Evolutionary conservation across 1,140 invertebrate genomes (phyloP), one percentile per base, ranked within the genome.

Genomic region (Cyphomyrmex costatus): DNA sequence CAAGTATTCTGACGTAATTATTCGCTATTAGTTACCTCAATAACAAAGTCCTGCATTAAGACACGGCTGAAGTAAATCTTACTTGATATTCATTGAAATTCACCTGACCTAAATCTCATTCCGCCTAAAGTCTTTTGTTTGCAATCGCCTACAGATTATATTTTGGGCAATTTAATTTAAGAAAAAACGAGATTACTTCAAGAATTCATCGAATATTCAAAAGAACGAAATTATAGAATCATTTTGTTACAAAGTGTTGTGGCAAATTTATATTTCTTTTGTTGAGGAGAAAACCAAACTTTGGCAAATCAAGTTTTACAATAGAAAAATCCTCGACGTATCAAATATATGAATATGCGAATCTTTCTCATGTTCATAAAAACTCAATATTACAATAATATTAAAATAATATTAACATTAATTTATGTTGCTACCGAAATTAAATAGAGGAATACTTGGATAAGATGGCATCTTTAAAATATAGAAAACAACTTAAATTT

Each of bases 41-140:
- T 30, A 74, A 74, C 12, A n/a, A 24, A 76, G n/a, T 30, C 24
- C 14, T 14, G 21, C 24, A 60, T 60, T 60, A 24, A 60, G n/a
- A 56, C 30, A 24, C 30, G 8, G 1, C 27, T n/a, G n/a, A 56
- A n/a, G 14, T 56, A 24, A 76, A 60, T 12, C 19, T 19, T 60
- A 12, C 30, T 24, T 60, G 33, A 76, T 42, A 60, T 76, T 60
- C 21, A 60, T 76, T 76, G 53, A 76, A 42, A 33, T 16, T 42
- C 2, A 60, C 12, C 30, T 36, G 33, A 6, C 16, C 33, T 42
- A 42, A 58, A 60, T 60, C 53, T 60, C 33, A 42, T 60, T 58
- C 16, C 30, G 53, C 51, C 8, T 2, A 14, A 36, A 56, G n/a
- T 36, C 49, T 16, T 16, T 33, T 4, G 12, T 74, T 16, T 58